phyloP scores from a whole-genome alignment of 1,140 invertebrate genomes.

The Pantala flavescens region DNA sequence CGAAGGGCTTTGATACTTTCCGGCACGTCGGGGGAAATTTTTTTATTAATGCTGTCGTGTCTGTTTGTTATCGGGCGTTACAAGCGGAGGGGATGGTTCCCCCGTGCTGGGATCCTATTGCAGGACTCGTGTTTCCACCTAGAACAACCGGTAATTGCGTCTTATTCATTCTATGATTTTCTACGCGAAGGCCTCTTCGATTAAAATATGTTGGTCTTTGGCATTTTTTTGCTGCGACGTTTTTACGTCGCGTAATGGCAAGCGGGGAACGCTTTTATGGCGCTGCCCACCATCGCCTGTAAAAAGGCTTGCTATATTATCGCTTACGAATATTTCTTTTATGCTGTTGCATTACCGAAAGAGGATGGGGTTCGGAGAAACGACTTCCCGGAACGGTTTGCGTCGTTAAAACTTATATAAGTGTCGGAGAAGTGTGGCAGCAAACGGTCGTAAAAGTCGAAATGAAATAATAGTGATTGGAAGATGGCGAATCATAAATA shows the following conservation, averaged over 20 bases:
- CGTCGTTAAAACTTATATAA: constrained; percentile 3
- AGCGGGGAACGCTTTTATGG: background rate
- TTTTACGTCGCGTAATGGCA: background rate
- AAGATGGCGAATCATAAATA: background rate
- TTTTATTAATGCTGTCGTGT: too few relatives aligned
- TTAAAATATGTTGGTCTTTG: background rate
- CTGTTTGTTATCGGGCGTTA: too few relatives aligned
- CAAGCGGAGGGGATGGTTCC: too few relatives aligned
- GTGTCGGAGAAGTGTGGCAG: background rate
- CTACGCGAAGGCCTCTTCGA: background rate
- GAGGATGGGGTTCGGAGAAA: background rate
- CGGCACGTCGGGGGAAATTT: too few relatives aligned
- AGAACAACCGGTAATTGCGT: background rate
- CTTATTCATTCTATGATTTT: background rate
- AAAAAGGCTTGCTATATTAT: background rate
- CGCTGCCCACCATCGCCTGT: background rate
- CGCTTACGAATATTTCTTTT: constrained; percentile 7
- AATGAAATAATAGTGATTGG: background rate
- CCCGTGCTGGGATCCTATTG: too few relatives aligned
- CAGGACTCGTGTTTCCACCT: too few relatives aligned
- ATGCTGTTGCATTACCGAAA: background rate
- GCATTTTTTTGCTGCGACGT: background rate
- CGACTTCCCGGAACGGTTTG: background rate
- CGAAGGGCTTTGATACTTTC: too few relatives aligned
- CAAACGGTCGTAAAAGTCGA: background rate